These are phyloP conservation scores for Spondyliosoma cantharus DNA, from an alignment of 2,797 vertebrate species.

Conservation along the genomic window DNA sequence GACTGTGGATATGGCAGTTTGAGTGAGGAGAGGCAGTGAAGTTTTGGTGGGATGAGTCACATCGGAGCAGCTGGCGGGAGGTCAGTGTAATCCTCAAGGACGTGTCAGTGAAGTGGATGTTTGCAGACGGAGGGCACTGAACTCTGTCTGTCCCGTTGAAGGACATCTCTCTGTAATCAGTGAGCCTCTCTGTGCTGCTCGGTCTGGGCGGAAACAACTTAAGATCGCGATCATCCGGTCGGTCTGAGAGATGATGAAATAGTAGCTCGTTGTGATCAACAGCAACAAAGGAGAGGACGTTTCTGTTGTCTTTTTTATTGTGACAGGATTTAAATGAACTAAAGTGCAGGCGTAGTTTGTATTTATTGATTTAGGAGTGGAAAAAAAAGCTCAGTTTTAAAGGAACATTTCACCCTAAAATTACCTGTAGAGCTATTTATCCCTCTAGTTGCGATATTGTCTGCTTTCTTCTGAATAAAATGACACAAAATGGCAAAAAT, in stretches of 20 bases:
- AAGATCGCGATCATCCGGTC: not conserved
- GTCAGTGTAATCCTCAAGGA: slow-evolving; percentile 6
- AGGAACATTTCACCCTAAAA: too few relatives aligned
- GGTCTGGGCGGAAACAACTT: not conserved
- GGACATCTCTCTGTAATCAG: slow-evolving; percentile 13
- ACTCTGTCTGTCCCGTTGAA: slow-evolving; percentile 7
- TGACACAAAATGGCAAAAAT: too few relatives aligned
- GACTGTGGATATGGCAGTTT: not conserved
- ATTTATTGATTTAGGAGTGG: not conserved
- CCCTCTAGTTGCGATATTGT: too few relatives aligned
- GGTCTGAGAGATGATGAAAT: not conserved
- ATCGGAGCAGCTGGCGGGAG: not conserved
- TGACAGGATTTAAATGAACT: not conserved
- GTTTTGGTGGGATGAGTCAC: accelerated
- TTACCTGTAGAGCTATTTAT: too few relatives aligned
- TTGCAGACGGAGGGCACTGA: slow-evolving; percentile 46
- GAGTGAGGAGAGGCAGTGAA: slow-evolving; percentile 30
- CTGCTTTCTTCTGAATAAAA: too few relatives aligned
- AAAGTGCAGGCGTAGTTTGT: not conserved
- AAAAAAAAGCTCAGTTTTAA: not conserved
- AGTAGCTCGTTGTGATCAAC: not conserved
- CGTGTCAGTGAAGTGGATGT: not conserved
- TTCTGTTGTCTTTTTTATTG: too few relatives aligned
- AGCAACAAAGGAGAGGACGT: not conserved
- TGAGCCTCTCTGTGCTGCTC: not conserved